Evolutionary conservation across 2,113 vertebrate species (phyloP).

Genomic region (Melanerpes aurifrons): DNA sequence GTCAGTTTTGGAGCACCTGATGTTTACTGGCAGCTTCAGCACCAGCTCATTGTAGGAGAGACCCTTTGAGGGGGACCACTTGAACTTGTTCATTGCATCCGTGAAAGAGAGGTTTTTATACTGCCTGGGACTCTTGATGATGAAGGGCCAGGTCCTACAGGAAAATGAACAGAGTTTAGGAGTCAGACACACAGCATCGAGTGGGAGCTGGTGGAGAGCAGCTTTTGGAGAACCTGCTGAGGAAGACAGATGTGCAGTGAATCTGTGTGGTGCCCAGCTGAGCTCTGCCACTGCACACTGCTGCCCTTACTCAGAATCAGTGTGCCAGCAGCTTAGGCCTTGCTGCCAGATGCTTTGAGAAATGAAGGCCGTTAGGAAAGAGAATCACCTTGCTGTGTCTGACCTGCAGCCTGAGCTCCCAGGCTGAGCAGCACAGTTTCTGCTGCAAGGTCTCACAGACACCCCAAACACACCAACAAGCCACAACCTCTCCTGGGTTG

Average conservation of each 20-base stretch:
- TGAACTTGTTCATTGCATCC: slow-evolving; percentile 90
- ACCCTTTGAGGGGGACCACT: slow-evolving; percentile 84
- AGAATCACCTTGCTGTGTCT: not conserved
- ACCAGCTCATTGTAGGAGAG: slow-evolving; percentile 85
- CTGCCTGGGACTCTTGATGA: slow-evolving; percentile 89
- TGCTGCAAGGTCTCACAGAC: not conserved
- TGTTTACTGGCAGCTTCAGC: slow-evolving; percentile 81
- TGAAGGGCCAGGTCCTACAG: slow-evolving; percentile 86
- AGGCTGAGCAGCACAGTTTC: not conserved
- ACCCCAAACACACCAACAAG: too few species aligned
- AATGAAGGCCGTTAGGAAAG: not conserved
- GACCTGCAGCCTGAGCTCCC: not conserved
- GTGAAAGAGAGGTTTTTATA: slow-evolving; percentile 89
- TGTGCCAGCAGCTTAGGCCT: not conserved
- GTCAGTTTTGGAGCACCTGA: slow-evolving; percentile 87
- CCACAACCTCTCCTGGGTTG: not conserved
- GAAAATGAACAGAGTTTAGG: slow-evolving; percentile 1
- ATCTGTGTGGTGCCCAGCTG: not conserved
- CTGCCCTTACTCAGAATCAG: not conserved
- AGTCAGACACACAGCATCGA: not conserved
- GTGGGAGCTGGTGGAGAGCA: not conserved
- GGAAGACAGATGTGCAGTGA: not conserved
- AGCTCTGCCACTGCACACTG: not conserved
- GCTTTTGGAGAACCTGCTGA: not conserved
- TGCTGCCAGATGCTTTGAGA: not conserved